phyloP scores from a whole-genome alignment of 2,888 invertebrate species.

The Muschampia plurimacula region DNA sequence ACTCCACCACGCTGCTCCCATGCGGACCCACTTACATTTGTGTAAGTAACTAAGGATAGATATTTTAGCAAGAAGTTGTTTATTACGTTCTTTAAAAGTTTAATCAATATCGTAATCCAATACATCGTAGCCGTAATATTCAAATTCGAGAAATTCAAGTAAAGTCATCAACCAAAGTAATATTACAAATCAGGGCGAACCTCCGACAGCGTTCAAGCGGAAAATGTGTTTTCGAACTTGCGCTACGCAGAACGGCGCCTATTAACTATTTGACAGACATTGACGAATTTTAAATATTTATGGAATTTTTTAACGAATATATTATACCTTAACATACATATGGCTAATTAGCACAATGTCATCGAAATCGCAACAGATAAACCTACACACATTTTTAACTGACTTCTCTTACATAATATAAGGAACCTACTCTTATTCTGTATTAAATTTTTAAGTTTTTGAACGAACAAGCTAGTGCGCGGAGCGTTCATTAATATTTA shows the following conservation, averaged over 20 bases:
- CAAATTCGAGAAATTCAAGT: conserved; percentile 21
- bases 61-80: background rate
- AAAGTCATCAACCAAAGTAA: conserved; percentile 35
- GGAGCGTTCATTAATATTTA: too few species aligned
- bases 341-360: too few species aligned
- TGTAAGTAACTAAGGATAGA: too few species aligned
- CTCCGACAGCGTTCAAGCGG: conserved; percentile 48
- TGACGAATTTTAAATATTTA: background rate
- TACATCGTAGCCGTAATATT: background rate
- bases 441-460: too few species aligned
- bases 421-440: too few species aligned
- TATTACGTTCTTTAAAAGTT: background rate
- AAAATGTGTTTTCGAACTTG: conserved; percentile 53
- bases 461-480: too few species aligned
- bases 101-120: conserved; percentile 2
- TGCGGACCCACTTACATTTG: too few species aligned
- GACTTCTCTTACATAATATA: too few species aligned
- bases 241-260: background rate
- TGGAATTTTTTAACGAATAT: background rate
- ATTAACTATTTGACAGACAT: background rate
- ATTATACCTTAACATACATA: too few species aligned
- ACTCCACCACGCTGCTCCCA: too few species aligned
- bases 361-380: too few species aligned
- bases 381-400: too few species aligned
- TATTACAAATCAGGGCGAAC: conserved; percentile 33